Evolutionary conservation across 2,888 invertebrate species (phyloP), one percentile per base, ranked within the genome.

Genomic region (Drosophila aldrichi): DNA sequence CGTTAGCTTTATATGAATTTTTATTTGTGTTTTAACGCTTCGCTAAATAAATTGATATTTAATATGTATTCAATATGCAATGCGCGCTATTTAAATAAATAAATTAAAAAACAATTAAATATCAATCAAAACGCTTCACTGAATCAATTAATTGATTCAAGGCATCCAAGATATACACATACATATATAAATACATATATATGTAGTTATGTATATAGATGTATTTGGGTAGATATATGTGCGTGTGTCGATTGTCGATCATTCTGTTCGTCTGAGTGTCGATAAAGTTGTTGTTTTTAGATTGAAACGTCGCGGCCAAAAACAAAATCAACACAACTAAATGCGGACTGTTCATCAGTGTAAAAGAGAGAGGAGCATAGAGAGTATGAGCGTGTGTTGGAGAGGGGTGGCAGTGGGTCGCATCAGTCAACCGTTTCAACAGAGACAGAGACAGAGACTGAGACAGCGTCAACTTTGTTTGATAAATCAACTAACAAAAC

Each of bases 261-360:
- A 66, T 71, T 56, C 62, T 48, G 66, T n/a, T 16, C 25, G 59
- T 52, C 61, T 49, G 65, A 70, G 88, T 88, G 90, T 86, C 85
- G 79, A 86, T 86, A 89, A 86, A 86, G 85, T 86, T 86, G 84
- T 89, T 88, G 86, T 49, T 59, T 64, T 67, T 69, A 86, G 85
- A 91, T 90, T 90, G 90, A 90, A 89, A 87, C 90, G 89, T 91
- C 83, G 90, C 74, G 73, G 66, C 72, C 82, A 79, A 86, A 81
- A 86, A 89, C 81, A 83, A 86, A 86, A 89, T 89, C 86, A 85
- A 86, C 86, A 81, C 79, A 79, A 75, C 88, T 70, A 79, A 88
- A 82, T 89, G 70, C 63, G 58, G 63, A 58, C 71, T 56, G 40
- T 41, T 22, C 29, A 22, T 34, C 12, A 20, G 3, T 18, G 40